Evolutionary conservation across 2,888 invertebrate genomes (phyloP).

Genomic region (Hydraecia micacea): DNA sequence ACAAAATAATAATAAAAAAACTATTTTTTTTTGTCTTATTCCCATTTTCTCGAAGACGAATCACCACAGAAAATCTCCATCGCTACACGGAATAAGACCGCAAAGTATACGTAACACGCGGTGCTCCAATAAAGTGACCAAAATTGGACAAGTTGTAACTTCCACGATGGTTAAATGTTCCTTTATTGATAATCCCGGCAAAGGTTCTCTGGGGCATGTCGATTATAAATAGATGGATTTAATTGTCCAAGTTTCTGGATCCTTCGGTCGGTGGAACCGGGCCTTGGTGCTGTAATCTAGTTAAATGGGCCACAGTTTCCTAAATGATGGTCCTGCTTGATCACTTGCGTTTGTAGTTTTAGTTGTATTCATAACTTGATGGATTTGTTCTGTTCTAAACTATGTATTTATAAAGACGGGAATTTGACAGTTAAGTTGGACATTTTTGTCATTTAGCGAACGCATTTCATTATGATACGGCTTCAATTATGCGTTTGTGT

Average conservation of each 20-base stretch:
- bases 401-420: conserved; percentile 4
- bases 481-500: not conserved
- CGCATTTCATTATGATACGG: not conserved
- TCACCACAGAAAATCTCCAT: conserved; percentile 2
- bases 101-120: conserved; percentile 60
- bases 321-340: conserved; percentile 55
- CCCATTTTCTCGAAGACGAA: not conserved
- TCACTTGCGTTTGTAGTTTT: conserved; percentile 46
- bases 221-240: conserved; percentile 70
- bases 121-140: conserved; percentile 69
- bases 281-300: conserved; percentile 63
- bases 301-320: conserved; percentile 59
- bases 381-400: conserved; percentile 17
- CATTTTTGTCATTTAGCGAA: not conserved
- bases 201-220: conserved; percentile 59
- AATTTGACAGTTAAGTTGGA: not conserved
- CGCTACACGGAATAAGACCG: conserved; percentile 55
- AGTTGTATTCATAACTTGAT: conserved; percentile 39
- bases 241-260: conserved; percentile 68
- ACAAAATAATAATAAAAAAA: not conserved
- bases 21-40: no score
- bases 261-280: conserved; percentile 54
- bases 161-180: conserved; percentile 65
- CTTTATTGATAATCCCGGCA: conserved; percentile 69
- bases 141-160: conserved; percentile 68